These are phyloP conservation scores for Spicauda simplicius DNA, from an alignment of 2,888 invertebrate species.

Conservation along the genomic window DNA sequence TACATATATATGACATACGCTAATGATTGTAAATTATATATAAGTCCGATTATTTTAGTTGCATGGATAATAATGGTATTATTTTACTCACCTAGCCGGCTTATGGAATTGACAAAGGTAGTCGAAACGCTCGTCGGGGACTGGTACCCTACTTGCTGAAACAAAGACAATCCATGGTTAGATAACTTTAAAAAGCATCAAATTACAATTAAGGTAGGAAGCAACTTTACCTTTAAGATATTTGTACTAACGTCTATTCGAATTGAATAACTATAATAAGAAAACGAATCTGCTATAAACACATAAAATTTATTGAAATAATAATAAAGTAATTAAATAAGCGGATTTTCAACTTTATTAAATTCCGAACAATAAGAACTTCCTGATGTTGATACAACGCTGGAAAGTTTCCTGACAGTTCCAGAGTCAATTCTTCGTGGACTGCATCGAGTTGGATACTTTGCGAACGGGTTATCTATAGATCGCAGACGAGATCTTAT, in stretches of 20 bases:
- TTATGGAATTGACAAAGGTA: constrained; percentile 97
- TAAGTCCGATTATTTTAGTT: too few species aligned
- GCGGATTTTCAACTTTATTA: not conserved
- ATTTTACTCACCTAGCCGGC: constrained; percentile 91
- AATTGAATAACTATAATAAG: too few species aligned
- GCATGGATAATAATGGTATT: not conserved
- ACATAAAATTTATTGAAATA: not conserved
- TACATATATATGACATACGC: too few species aligned
- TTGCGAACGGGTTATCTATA: constrained; percentile 83
- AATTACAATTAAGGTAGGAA: not conserved
- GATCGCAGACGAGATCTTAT: constrained; percentile 76
- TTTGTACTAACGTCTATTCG: too few species aligned
- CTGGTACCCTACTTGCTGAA: constrained; percentile 96
- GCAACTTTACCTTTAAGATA: not conserved
- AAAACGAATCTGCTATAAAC: too few species aligned
- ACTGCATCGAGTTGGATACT: constrained; percentile 67
- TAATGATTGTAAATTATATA: too few species aligned
- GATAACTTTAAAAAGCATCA: not conserved
- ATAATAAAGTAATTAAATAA: not conserved
- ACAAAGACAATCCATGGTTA: constrained; percentile 45
- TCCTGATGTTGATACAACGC: constrained; percentile 29
- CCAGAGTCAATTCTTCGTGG: constrained; percentile 43
- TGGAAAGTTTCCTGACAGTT: constrained; percentile 48
- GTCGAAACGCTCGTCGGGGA: constrained; percentile 97
- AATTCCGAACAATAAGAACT: constrained; percentile 31